phyloP scores from a whole-genome alignment of 2,797 vertebrate genomes.

The Numenius phaeopus region DNA sequence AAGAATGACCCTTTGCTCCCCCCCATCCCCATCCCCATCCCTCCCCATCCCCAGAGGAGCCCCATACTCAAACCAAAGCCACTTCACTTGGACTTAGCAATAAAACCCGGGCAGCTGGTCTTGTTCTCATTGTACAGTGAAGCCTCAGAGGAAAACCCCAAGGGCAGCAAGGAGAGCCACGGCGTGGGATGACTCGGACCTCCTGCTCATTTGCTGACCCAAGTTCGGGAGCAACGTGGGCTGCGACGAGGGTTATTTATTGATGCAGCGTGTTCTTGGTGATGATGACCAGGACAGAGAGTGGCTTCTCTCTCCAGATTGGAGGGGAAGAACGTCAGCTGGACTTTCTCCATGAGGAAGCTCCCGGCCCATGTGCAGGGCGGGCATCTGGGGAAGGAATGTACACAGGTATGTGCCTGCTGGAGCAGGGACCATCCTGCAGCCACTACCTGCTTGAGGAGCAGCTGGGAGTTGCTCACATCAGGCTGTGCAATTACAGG shows the following conservation, averaged over 20 bases:
- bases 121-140: conserved; percentile 64
- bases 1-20: conserved; percentile 58
- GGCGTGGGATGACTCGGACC: not conserved
- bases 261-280: conserved; percentile 33
- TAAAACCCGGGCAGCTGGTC: conserved; percentile 16
- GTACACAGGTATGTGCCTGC: rapidly evolving
- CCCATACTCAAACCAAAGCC: conserved; percentile 37
- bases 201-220: not conserved
- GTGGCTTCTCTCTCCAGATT: rapidly evolving
- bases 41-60: conserved; percentile 5
- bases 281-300: not conserved
- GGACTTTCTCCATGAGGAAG: not conserved
- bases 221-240: not conserved
- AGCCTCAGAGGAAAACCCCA: conserved; percentile 32
- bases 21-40: not conserved
- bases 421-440: not conserved
- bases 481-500: not conserved
- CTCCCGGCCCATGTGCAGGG: rapidly evolving
- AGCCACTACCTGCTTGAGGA: not conserved
- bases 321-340: not conserved
- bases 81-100: conserved; percentile 55
- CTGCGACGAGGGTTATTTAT: conserved; percentile 72
- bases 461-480: not conserved
- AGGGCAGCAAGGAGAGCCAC: conserved; percentile 5
- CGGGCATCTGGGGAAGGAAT: not conserved